Evolutionary conservation across 2,797 vertebrate genomes (phyloP).

Genomic region (Galago senegalensis): DNA sequence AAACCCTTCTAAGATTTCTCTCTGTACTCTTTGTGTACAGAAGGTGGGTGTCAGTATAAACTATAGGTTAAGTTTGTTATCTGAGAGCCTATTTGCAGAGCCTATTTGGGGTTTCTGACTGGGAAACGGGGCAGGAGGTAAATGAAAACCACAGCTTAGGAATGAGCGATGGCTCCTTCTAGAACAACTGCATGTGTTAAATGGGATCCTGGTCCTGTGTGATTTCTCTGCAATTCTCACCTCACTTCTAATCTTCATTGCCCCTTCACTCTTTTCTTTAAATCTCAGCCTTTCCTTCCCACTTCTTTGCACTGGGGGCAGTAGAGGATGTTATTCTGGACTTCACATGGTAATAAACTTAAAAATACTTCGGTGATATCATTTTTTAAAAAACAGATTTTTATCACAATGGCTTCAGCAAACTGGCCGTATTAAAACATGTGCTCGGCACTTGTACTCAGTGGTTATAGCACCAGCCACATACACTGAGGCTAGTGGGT

Average conservation of each 20-base stretch:
- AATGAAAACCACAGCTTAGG: constrained; percentile 14
- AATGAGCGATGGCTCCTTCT: neutral
- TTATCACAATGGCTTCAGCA: neutral
- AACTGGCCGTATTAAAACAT: neutral
- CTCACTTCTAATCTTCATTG: neutral
- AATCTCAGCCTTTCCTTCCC: neutral
- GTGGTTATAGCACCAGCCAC: too few relatives aligned
- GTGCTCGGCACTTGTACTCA: too few relatives aligned
- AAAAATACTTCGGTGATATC: constrained; percentile 22
- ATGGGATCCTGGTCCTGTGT: neutral
- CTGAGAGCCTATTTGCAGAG: neutral
- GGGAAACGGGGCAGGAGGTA: constrained; percentile 15
- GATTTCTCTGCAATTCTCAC: neutral
- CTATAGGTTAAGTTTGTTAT: neutral
- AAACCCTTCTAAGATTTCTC: constrained; percentile 39
- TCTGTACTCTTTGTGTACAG: neutral
- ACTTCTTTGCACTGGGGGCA: neutral
- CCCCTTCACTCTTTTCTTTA: neutral
- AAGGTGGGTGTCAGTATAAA: neutral
- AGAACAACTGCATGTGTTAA: neutral
- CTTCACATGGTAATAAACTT: neutral
- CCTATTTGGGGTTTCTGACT: neutral
- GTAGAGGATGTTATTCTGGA: neutral
- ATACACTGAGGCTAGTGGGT: too few relatives aligned
- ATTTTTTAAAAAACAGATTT: neutral